A percentile compares a stretch with the other conserved stretches of the same genome.
phyloP scores from a whole-genome alignment of 2,797 vertebrate species.

The Labroides dimidiatus region DNA sequence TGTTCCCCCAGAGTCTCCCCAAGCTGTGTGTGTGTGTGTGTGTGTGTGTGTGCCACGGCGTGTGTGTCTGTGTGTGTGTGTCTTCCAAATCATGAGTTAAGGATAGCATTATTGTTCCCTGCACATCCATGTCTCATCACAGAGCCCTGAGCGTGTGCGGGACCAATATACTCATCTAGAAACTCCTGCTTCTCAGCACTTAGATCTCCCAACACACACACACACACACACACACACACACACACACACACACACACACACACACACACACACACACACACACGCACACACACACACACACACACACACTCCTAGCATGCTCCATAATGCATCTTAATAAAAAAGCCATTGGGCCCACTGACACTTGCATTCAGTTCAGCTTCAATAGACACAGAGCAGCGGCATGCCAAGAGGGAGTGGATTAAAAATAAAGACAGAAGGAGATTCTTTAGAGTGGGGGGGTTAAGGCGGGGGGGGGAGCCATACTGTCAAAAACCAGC shows the following conservation, averaged over 20 bases:
- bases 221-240: conserved; percentile 21
- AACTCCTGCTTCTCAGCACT: conserved; percentile 34
- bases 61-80: conserved; percentile 1
- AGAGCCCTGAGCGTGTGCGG: conserved; percentile 15
- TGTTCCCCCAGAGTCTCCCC: conserved; percentile 53
- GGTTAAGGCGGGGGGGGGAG: conserved; percentile 31
- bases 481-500: conserved; percentile 69
- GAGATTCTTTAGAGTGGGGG: conserved; percentile 34
- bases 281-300: conserved; percentile 23
- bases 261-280: conserved; percentile 37
- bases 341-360: conserved; percentile 67
- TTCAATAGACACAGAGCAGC: conserved; percentile 75
- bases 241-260: conserved; percentile 38
- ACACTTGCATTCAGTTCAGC: conserved; percentile 79
- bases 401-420: conserved; percentile 77
- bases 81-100: conserved; percentile 34
- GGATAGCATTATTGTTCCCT: conserved; percentile 35
- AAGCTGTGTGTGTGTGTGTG: conserved; percentile 13
- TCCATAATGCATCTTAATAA: conserved; percentile 76
- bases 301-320: conserved; percentile 48
- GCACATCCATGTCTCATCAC: conserved; percentile 34
- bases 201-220: conserved; percentile 32
- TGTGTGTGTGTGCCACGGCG: conserved; percentile 2
- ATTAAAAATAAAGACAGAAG: conserved; percentile 72
- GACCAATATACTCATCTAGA: conserved; percentile 32